These are phyloP conservation scores for Crotalus viridis DNA, from an alignment of 2,113 vertebrate genomes.

Conservation along the genomic window DNA sequence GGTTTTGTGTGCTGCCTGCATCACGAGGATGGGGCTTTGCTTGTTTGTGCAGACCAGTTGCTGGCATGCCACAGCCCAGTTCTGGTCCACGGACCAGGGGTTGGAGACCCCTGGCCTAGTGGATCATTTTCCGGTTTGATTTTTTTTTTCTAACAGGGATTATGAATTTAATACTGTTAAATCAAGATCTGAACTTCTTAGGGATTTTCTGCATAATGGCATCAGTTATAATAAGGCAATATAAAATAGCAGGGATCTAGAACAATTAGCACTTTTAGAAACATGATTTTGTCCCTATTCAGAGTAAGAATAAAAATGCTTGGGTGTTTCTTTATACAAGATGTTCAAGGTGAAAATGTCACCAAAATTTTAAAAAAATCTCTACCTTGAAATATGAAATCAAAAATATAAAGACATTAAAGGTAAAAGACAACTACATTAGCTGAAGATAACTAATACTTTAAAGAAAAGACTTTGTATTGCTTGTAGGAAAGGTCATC, in stretches of 20 bases:
- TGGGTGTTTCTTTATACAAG: not conserved
- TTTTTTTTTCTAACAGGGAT: not conserved
- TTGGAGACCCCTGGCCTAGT: not conserved
- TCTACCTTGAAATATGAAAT: no score
- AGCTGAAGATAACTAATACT: not conserved
- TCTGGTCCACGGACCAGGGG: no score
- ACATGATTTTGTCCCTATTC: slow-evolving; percentile 16
- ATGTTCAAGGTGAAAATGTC: slow-evolving; percentile 15
- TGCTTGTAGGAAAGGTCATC: not conserved
- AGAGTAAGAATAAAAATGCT: slow-evolving; percentile 44
- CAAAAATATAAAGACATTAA: not conserved
- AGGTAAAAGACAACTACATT: not conserved
- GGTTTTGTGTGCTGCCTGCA: no score
- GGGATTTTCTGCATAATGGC: slow-evolving; percentile 45
- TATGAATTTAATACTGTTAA: slow-evolving; percentile 36
- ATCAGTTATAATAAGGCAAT: slow-evolving; percentile 38
- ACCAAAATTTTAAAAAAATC: not conserved
- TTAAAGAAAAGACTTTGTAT: not conserved
- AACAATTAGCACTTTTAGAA: slow-evolving; percentile 34
- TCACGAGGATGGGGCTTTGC: no score
- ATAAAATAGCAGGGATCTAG: slow-evolving; percentile 34
- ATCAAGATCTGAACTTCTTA: slow-evolving; percentile 39
- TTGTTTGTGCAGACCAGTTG: no score
- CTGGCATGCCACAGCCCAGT: no score
- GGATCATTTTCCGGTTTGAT: not conserved